These are phyloP conservation scores for Epizoanthus ramosus DNA, from an alignment of 92 coral and sea anemone genomes.

Conservation along the genomic window DNA sequence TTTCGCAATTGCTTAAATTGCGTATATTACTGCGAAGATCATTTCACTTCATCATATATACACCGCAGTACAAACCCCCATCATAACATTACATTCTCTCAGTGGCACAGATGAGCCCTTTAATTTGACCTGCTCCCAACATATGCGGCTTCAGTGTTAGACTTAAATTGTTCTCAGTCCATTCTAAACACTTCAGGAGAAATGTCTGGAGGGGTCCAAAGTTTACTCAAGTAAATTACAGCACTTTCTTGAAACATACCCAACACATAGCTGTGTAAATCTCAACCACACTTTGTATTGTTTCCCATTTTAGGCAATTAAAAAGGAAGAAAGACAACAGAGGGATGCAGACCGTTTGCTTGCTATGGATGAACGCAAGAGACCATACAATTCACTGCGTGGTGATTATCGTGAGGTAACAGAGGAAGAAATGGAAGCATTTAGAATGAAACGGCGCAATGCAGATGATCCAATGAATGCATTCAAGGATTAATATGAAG, in stretches of 20 bases:
- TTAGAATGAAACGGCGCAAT: constrained; percentile 86
- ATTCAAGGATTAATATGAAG: constrained; percentile 49
- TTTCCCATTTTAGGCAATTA: constrained; percentile 67
- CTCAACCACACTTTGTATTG: not conserved
- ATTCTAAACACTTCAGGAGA: no score
- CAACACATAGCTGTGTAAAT: not conserved
- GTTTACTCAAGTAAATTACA: no score
- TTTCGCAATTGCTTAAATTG: no score
- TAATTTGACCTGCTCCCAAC: no score
- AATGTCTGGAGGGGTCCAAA: no score
- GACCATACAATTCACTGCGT: constrained; percentile 90
- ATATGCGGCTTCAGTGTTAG: no score
- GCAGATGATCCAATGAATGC: constrained; percentile 95
- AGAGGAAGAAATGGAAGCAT: constrained; percentile 94
- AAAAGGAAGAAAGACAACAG: constrained; percentile 79
- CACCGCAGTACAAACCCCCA: no score
- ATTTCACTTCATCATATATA: no score
- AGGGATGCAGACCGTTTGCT: constrained; percentile 83
- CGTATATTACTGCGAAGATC: no score
- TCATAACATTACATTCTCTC: no score
- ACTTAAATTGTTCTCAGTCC: no score
- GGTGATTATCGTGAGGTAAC: constrained; percentile 91
- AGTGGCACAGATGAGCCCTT: no score
- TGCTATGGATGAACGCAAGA: constrained; percentile 88
- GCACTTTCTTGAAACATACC: not conserved